Conservation (phyloP, 2,797 vertebrate species). For the Craterocephalus amniculus region DNA sequence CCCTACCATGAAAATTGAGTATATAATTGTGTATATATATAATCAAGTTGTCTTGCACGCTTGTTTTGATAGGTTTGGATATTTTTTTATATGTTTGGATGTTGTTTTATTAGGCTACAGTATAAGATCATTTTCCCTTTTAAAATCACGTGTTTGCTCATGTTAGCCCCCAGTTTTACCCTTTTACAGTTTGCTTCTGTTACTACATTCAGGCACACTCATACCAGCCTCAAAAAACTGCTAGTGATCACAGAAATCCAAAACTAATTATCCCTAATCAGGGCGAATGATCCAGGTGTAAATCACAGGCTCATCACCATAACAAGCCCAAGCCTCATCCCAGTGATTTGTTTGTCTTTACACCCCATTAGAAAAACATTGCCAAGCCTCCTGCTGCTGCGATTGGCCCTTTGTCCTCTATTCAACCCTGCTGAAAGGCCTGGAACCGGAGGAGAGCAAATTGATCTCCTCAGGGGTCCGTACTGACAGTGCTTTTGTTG, state of each 20-base stretch:
- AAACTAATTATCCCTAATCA: conserved; percentile 65
- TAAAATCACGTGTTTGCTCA: no score
- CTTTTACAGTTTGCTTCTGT: not conserved
- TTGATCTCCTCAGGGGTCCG: conserved; percentile 73
- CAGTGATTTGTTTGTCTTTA: conserved; percentile 81
- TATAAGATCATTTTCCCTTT: no score
- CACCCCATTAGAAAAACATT: conserved; percentile 77
- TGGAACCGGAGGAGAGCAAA: conserved; percentile 69
- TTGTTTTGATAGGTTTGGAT: no score
- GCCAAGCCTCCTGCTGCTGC: conserved; percentile 67
- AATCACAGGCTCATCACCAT: conserved; percentile 69
- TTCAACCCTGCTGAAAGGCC: conserved; percentile 78
- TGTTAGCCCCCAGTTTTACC: not conserved
- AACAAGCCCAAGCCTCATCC: conserved; percentile 61
- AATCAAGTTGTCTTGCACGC: no score
- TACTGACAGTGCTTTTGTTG: conserved; percentile 71
- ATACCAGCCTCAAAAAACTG: conserved; percentile 27
- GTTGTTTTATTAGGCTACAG: no score
- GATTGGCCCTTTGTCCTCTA: conserved; percentile 72
- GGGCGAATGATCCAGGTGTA: conserved; percentile 70
- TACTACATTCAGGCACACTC: conserved; percentile 6
- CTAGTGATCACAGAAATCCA: conserved; percentile 39
- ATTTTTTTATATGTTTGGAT: no score
- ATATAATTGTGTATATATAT: no score
- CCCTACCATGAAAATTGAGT: no score